Evolutionary conservation across 2,888 invertebrate species (phyloP).

Genomic region (Itoplectis maculator): DNA sequence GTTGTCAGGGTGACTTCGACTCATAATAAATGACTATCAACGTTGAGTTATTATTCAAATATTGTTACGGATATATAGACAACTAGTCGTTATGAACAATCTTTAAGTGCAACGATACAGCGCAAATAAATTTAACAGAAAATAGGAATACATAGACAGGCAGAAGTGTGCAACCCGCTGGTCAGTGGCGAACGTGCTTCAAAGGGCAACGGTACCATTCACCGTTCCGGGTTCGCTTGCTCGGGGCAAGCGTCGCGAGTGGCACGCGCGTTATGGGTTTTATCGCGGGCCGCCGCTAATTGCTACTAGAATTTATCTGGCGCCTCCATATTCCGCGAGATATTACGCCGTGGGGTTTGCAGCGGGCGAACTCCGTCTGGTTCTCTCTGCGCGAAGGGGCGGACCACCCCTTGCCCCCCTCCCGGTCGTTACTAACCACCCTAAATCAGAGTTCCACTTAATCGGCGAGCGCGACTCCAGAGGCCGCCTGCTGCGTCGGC

Average conservation of each 20-base stretch:
- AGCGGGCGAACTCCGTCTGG: slow-evolving; percentile 50
- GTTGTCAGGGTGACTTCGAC: too few species aligned
- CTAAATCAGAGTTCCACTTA: slow-evolving; percentile 70
- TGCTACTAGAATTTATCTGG: slow-evolving; percentile 75
- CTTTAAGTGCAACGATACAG: background rate
- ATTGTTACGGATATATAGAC: too few species aligned
- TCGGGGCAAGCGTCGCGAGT: slow-evolving; percentile 51
- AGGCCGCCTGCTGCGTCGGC: slow-evolving; percentile 47
- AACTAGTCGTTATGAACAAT: too few species aligned
- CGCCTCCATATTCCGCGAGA: slow-evolving; percentile 72
- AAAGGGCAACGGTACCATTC: slow-evolving; percentile 4
- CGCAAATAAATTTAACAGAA: background rate
- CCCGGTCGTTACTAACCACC: slow-evolving; percentile 70
- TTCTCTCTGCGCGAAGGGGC: slow-evolving; percentile 48
- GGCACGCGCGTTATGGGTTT: slow-evolving; percentile 75
- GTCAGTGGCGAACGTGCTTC: background rate
- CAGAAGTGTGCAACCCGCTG: background rate
- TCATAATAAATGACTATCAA: too few species aligned
- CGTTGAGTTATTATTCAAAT: too few species aligned
- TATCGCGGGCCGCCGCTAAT: slow-evolving; percentile 77
- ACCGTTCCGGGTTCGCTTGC: slow-evolving; percentile 21
- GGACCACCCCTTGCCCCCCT: slow-evolving; percentile 47
- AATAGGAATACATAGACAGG: background rate
- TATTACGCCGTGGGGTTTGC: slow-evolving; percentile 63
- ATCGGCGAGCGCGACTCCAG: slow-evolving; percentile 54